These are phyloP conservation scores for Agrochola circellaris DNA, from an alignment of 2,888 invertebrate genomes.

Conservation along the genomic window DNA sequence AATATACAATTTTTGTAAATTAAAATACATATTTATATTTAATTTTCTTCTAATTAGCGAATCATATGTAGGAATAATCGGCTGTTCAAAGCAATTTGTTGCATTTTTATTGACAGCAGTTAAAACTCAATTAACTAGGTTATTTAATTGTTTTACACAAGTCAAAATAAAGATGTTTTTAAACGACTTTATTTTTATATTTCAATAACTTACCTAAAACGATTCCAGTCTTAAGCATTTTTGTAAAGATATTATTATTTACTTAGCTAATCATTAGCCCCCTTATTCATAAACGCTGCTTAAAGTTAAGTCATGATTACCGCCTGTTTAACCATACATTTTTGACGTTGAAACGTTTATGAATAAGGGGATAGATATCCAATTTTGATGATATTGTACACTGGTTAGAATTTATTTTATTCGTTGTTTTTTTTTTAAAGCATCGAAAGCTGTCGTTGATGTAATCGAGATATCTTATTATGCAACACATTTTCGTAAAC, in stretches of 20 bases:
- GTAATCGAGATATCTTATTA: too few species aligned
- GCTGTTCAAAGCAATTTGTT: constrained; percentile 19
- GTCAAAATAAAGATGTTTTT: not conserved
- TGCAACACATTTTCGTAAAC: too few species aligned
- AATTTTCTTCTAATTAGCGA: constrained; percentile 8
- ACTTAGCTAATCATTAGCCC: not conserved
- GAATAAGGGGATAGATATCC: too few species aligned
- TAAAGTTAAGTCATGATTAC: too few species aligned
- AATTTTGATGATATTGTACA: not conserved
- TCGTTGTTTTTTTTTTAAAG: not conserved
- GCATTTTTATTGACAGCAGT: constrained; percentile 1
- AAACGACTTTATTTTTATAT: not conserved
- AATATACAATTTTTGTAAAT: not conserved
- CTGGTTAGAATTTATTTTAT: not conserved
- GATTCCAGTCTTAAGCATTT: not conserved
- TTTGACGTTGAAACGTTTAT: too few species aligned
- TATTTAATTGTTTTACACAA: not conserved
- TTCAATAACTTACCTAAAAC: not conserved
- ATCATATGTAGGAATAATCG: constrained; percentile 9
- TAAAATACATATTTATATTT: constrained; percentile 4
- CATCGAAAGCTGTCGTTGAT: not conserved
- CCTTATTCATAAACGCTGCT: too few species aligned
- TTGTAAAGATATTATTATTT: not conserved
- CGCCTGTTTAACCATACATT: too few species aligned
- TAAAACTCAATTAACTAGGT: not conserved